Base-by-base conservation (phyloP, 2,888 invertebrate genomes). In the Eupsilia transversa region DNA sequence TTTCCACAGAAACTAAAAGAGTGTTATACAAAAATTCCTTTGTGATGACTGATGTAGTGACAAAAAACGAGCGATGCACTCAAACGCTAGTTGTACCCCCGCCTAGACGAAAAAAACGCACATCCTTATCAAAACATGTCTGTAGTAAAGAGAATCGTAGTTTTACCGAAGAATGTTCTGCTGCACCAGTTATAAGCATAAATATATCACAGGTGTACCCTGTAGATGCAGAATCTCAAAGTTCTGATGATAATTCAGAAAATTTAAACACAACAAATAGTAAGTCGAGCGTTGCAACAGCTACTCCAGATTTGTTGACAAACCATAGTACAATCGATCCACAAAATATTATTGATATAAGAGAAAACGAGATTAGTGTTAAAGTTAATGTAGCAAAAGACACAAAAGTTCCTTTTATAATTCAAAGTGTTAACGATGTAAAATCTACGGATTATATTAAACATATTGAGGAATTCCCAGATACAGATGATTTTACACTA, bases 191-290 rank as follows among this genome's bases (percentile, higher is more conserved):
- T 5, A 96, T 97, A 60, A 97, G 97, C 82, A 97, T 97, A 72
- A 97, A 97, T 86, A 97, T 97, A 83, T 96, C 97, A 2, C 97
- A 97, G 82, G 93, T 96, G 66, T 97, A 96, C 89, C 89, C 94
- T 38, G 90, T 89, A 14, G 96, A 96, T 77, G 93, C 94, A 54
- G 96, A 95, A 84, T 90, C 94, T 30, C 92, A 95, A 86, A 94
- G 92, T 85, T 97, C 97, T 30, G 97, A 96, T 80, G 97, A 97
- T 83, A 96, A 95, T 87, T 89, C 94, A 73, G 95, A 95, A 54
- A 87, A 81, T 54, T 74, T 76, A 57, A 72, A 74, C 30, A 71
- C 60, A 33, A 74, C 77, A 64, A 85, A 86, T 30, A 84, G 82
- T 20, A 79, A 73, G 20, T 74, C 73, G 7, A 83, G 74, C 38